phyloP scores from a whole-genome alignment of 2,888 invertebrate species.

The Thysanoteuthis rhombus region DNA sequence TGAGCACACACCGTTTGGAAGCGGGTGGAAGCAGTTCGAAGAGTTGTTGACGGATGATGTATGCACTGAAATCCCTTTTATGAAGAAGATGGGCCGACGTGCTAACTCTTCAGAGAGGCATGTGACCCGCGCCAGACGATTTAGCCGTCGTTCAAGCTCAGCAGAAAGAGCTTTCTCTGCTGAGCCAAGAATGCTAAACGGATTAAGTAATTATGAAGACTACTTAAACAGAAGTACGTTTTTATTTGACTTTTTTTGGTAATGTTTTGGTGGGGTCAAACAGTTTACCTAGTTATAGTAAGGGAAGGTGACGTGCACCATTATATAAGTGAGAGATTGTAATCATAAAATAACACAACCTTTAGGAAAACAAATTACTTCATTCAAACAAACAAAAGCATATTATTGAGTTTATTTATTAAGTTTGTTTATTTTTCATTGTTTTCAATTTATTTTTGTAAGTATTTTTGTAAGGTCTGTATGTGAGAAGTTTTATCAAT shows the following conservation, averaged over 20 bases:
- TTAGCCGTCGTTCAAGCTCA: neutral
- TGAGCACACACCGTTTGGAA: neutral
- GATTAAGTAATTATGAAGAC: neutral
- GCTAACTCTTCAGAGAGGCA: constrained; percentile 17
- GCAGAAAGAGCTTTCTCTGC: neutral
- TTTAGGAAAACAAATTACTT: too few species aligned
- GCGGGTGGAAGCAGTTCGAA: neutral
- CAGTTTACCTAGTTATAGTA: too few species aligned
- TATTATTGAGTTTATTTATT: too few species aligned
- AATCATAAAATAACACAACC: too few species aligned
- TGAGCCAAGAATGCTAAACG: neutral
- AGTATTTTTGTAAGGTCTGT: too few species aligned
- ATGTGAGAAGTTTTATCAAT: too few species aligned
- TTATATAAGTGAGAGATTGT: too few species aligned
- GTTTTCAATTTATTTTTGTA: too few species aligned
- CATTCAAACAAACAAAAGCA: too few species aligned
- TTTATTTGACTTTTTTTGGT: neutral
- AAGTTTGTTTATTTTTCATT: too few species aligned
- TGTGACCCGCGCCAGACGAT: neutral
- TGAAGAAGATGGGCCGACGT: neutral
- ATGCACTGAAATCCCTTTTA: neutral
- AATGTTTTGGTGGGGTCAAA: too few species aligned
- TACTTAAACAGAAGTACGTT: neutral
- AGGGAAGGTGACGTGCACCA: too few species aligned
- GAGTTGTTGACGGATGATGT: neutral